Conservation (phyloP, 92 coral and sea anemone genomes). For the Muricea muricata region DNA sequence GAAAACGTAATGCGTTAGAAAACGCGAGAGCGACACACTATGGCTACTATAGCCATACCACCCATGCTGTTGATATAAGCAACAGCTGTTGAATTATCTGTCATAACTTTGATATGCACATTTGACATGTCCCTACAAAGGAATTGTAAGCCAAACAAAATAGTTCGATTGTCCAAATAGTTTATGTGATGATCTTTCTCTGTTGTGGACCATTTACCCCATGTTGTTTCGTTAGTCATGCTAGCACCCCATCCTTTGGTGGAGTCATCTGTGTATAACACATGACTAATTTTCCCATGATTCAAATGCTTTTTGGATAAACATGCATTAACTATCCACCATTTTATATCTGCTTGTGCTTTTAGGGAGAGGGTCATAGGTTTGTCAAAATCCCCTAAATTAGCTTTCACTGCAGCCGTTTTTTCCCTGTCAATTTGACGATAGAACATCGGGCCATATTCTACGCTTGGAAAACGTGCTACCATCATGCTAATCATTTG, state of each 20-base stretch:
- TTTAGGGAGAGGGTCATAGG: slow-evolving; percentile 12
- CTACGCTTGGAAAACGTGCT: slow-evolving; percentile 52
- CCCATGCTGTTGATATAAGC: slow-evolving; percentile 61
- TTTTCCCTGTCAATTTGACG: slow-evolving; percentile 49
- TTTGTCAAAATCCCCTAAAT: slow-evolving; percentile 15
- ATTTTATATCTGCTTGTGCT: slow-evolving; percentile 9
- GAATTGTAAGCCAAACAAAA: slow-evolving; percentile 38
- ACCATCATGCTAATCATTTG: slow-evolving; percentile 64
- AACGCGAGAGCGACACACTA: no score
- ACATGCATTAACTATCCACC: slow-evolving; percentile 16
- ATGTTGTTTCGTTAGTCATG: slow-evolving; percentile 36
- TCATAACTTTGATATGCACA: slow-evolving; percentile 8
- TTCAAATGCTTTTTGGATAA: not conserved
- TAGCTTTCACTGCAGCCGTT: slow-evolving; percentile 12
- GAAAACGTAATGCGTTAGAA: no score
- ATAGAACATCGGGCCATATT: slow-evolving; percentile 39
- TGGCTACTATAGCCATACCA: no score
- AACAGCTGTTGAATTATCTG: slow-evolving; percentile 46
- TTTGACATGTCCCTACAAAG: slow-evolving; percentile 18
- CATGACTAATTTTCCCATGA: slow-evolving; percentile 31
- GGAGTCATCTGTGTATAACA: slow-evolving; percentile 60
- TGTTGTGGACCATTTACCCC: slow-evolving; percentile 55
- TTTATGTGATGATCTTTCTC: slow-evolving; percentile 48
- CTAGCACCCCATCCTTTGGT: slow-evolving; percentile 55
- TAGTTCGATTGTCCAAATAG: slow-evolving; percentile 44